These are phyloP conservation scores for Scrobipalpa costella DNA, from an alignment of 2,888 invertebrate genomes.

Conservation along the genomic window DNA sequence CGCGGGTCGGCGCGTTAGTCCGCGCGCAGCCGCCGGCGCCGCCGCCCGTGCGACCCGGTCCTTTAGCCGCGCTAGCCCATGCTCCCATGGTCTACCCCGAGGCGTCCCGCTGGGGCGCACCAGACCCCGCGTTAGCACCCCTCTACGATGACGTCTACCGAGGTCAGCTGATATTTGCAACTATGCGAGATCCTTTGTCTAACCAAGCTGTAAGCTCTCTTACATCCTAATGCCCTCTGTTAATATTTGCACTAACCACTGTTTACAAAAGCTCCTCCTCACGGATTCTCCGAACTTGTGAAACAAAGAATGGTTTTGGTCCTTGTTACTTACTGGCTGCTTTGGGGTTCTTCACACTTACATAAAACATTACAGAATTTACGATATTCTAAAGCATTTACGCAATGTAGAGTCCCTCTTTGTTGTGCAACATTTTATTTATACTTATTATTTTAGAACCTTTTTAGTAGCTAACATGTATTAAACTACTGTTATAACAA, in stretches of 20 bases:
- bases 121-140: slow-evolving; percentile 83
- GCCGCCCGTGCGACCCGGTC: slow-evolving; percentile 67
- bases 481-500: not conserved
- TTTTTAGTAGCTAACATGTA: not conserved
- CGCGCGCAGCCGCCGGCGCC: slow-evolving; percentile 29
- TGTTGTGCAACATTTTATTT: slow-evolving; percentile 3
- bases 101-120: slow-evolving; percentile 82
- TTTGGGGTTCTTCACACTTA: not conserved
- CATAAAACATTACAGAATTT: not conserved
- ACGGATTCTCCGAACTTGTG: slow-evolving; percentile 6
- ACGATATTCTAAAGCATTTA: not conserved
- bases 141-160: slow-evolving; percentile 85
- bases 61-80: slow-evolving; percentile 66
- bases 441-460: not conserved
- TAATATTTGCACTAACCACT: slow-evolving; percentile 23
- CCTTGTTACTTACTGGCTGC: slow-evolving; percentile 5
- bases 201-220: slow-evolving; percentile 12
- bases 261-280: slow-evolving; percentile 18
- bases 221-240: slow-evolving; percentile 1
- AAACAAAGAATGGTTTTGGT: not conserved
- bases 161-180: slow-evolving; percentile 76
- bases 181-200: slow-evolving; percentile 39
- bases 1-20: slow-evolving; percentile 28
- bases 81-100: slow-evolving; percentile 85
- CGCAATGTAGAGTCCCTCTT: slow-evolving; percentile 7